Evolutionary conservation across 2,797 vertebrate genomes (phyloP).

Genomic region (Spondyliosoma cantharus): DNA sequence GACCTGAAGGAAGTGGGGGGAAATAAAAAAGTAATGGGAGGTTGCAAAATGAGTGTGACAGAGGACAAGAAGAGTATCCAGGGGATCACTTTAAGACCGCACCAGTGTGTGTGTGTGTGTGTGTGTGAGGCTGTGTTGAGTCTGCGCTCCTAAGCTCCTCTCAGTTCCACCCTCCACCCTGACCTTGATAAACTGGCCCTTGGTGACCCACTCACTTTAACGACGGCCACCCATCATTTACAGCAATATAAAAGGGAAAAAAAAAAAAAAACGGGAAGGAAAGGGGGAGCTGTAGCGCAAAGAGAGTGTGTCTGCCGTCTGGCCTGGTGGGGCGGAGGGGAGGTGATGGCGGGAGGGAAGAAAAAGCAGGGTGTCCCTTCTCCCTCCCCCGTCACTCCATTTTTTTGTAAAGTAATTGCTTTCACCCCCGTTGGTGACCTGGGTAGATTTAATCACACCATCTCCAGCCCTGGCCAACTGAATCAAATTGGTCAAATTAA

Average conservation of each 20-base stretch:
- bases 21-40: slow-evolving; percentile 72
- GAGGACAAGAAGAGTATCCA: slow-evolving; percentile 70
- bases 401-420: slow-evolving; percentile 88
- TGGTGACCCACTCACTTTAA: slow-evolving; percentile 79
- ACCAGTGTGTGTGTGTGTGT: slow-evolving; percentile 40
- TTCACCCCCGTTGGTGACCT: slow-evolving; percentile 85
- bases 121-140: slow-evolving; percentile 41
- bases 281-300: slow-evolving; percentile 52
- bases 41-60: slow-evolving; percentile 69
- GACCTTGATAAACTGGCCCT: slow-evolving; percentile 80
- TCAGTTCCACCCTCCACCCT: slow-evolving; percentile 68
- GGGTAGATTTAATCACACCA: slow-evolving; percentile 86
- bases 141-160: slow-evolving; percentile 56
- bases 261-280: slow-evolving; percentile 5
- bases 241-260: slow-evolving; percentile 65
- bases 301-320: slow-evolving; percentile 51
- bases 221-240: slow-evolving; percentile 79
- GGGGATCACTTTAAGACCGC: slow-evolving; percentile 65
- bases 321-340: slow-evolving; percentile 5
- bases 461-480: slow-evolving; percentile 80
- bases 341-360: slow-evolving; percentile 35
- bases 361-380: slow-evolving; percentile 71
- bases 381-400: slow-evolving; percentile 73
- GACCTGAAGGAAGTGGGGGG: slow-evolving; percentile 57
- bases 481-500: slow-evolving; percentile 87